These are phyloP conservation scores for Donacobius atricapilla DNA, from an alignment of 2,113 vertebrate genomes.

Conservation along the genomic window DNA sequence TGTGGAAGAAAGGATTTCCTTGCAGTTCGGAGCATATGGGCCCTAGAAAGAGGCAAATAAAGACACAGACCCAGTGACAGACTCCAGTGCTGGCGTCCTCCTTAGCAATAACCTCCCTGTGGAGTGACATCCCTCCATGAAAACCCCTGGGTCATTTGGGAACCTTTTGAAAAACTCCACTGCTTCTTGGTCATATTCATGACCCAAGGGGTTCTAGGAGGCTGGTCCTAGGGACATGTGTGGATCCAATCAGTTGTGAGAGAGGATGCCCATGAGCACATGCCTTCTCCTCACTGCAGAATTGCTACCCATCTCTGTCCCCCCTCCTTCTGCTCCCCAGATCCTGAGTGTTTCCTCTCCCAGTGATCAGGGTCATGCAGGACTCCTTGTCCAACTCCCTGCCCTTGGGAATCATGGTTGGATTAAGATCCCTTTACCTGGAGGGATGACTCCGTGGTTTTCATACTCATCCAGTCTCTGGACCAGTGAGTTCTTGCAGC, in stretches of 20 bases:
- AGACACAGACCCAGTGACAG: not conserved
- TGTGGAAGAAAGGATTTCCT: not conserved
- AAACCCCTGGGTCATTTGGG: not conserved
- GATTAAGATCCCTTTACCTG: conserved; percentile 17
- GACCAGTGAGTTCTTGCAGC: conserved; percentile 35
- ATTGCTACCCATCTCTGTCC: not conserved
- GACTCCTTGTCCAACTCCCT: not conserved
- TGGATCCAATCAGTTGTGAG: not conserved
- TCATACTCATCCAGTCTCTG: conserved; percentile 18
- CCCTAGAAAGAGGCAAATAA: conserved; percentile 25
- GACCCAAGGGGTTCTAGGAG: not conserved
- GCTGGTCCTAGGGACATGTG: not conserved
- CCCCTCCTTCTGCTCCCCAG: not conserved
- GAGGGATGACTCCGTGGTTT: conserved; percentile 45
- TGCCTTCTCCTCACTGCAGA: not conserved
- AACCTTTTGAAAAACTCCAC: not conserved
- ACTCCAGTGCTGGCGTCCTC: not conserved
- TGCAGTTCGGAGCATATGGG: conserved; percentile 22
- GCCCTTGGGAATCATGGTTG: not conserved
- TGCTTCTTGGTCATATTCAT: not conserved
- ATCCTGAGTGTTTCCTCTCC: not conserved
- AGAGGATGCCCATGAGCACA: not conserved
- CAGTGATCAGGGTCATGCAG: not conserved
- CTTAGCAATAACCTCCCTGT: not conserved
- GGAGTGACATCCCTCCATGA: not conserved